A percentile compares a stretch with the other conserved stretches of the same genome.
These are phyloP conservation scores for Catamblyrhynchus diadema DNA, from an alignment of 2,797 vertebrate genomes.

Conservation along the genomic window DNA sequence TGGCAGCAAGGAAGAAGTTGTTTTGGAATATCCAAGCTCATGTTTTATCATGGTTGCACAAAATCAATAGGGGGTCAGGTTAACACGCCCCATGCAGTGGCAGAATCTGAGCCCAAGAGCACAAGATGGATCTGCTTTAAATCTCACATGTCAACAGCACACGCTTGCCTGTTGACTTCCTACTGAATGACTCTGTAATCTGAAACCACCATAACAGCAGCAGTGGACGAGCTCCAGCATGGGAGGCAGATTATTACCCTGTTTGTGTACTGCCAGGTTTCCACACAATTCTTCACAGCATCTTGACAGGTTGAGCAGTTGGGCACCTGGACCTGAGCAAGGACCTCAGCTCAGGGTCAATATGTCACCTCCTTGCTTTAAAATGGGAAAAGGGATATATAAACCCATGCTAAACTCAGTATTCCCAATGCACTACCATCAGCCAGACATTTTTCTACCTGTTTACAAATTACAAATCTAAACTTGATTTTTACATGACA, in stretches of 20 bases:
- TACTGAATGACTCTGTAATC: slow-evolving; percentile 16
- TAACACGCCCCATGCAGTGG: neutral
- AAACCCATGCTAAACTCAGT: neutral
- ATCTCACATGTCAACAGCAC: slow-evolving; percentile 10
- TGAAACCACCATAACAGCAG: slow-evolving; percentile 26
- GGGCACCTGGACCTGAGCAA: neutral
- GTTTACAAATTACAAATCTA: neutral
- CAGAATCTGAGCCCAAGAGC: neutral
- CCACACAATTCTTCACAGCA: neutral
- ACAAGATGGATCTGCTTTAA: slow-evolving; percentile 18
- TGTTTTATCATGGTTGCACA: neutral
- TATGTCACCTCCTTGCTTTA: neutral
- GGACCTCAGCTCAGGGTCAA: accelerated
- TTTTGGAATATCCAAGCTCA: neutral
- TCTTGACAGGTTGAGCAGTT: neutral
- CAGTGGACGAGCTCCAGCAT: neutral
- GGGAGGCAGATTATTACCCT: neutral
- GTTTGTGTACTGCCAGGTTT: neutral
- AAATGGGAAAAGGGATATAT: neutral
- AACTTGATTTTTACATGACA: neutral
- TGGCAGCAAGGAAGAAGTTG: neutral
- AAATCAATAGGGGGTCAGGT: neutral
- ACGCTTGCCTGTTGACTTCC: slow-evolving; percentile 22
- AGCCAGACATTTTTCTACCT: neutral
- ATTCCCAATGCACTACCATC: neutral